Base-by-base conservation (phyloP, 2,113 vertebrate species). In the Laticauda colubrina region DNA sequence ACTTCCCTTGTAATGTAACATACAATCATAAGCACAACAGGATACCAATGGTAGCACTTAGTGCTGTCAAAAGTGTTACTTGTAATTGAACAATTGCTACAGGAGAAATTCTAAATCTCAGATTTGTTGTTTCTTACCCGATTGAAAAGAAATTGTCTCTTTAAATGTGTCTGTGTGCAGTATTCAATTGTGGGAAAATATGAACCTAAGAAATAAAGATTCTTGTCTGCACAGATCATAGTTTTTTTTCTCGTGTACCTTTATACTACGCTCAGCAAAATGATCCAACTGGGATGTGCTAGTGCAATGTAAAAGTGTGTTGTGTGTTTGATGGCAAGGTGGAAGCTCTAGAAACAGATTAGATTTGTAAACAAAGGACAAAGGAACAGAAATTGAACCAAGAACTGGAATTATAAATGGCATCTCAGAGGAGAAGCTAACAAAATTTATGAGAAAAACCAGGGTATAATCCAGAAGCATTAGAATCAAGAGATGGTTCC, bases 191-290 rank as follows among this genome's bases (percentile, higher is more conserved):
- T 34, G 48, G 43, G 54, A 93, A 94, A 91, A 87, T 81, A 92
- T 24, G 87, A 94, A 91, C 39, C 51, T 14, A 9, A 24, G 85
- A 39, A 94, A 92, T n/a, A 43, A 94, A 95, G 24, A 61, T 87
- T 8, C 55, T 94, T 20, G 88, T 90, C 39, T 85, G 5, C 24
- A 92, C 88, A 10, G 2, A 85, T 51, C 0, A 6, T 93, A 93
- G 92, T 94, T 92, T 57, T 91, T 51, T 91, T 51, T 14, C 18
- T 11, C 18, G 90, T 85, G 29, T 8, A 87, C 1, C 56, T 95
- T 95, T 93, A 91, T 21, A 92, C 8, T 53, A 92, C 53, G n/a
- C 48, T 96, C 1, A 11, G n/a, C 24, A 95, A 96, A 95, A 91
- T 86, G 1, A 61, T 39, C 56, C 54, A 93, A 93, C 1, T 69